A percentile compares a stretch with the other conserved stretches of the same genome.
These are phyloP conservation scores for Gymnothorax javanicus DNA, from an alignment of 2,797 vertebrate species.

Conservation along the genomic window DNA sequence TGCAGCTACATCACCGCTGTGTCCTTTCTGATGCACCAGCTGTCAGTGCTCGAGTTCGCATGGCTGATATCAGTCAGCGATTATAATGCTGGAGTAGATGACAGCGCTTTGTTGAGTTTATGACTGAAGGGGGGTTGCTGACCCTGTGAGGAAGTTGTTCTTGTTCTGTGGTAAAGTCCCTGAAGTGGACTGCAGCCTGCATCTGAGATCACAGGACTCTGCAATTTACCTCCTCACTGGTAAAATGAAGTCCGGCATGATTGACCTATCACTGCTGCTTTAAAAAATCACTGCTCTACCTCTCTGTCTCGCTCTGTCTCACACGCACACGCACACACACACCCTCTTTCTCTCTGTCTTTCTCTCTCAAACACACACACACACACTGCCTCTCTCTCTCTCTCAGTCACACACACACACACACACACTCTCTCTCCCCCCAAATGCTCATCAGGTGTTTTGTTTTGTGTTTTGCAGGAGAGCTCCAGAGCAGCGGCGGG, in stretches of 20 bases:
- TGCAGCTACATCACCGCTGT: neutral
- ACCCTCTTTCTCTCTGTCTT: conserved; percentile 3
- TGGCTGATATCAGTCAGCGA: no score
- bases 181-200: neutral
- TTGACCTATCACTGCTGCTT: neutral
- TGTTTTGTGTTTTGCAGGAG: conserved; percentile 75
- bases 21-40: neutral
- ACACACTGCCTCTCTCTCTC: neutral
- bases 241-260: neutral
- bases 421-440: conserved; percentile 6
- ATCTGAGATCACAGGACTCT: neutral
- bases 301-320: conserved; percentile 26
- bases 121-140: neutral
- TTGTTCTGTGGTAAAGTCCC: neutral
- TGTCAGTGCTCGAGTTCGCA: neutral
- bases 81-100: neutral
- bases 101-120: neutral
- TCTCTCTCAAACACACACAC: neutral
- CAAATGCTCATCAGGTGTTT: neutral
- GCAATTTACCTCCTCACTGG: neutral
- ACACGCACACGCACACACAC: no score
- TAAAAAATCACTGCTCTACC: neutral
- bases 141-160: no score
- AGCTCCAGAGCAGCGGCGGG: conserved; percentile 77
- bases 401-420: conserved; percentile 2